Evolutionary conservation across 2,888 invertebrate genomes (phyloP).

Genomic region (Synergus laeviventris): DNA sequence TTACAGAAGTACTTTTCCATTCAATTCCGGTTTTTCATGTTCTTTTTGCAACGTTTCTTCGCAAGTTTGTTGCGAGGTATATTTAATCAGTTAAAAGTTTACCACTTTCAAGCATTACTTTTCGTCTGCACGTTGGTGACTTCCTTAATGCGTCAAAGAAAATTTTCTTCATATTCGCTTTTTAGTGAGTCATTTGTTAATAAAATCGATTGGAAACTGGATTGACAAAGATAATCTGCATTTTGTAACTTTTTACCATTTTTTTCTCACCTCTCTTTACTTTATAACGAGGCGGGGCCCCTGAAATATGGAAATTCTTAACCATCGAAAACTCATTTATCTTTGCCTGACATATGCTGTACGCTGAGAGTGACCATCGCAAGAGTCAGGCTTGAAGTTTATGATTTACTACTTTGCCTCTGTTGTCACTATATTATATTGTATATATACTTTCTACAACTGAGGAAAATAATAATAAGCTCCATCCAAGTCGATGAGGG

Average conservation of each 20-base stretch:
- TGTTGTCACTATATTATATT: slow-evolving; percentile 12
- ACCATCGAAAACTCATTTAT: slow-evolving; percentile 7
- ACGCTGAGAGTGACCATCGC: not conserved
- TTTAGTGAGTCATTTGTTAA: not conserved
- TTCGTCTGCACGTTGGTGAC: not conserved
- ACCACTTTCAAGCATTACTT: slow-evolving; percentile 7
- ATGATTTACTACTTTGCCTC: slow-evolving; percentile 14
- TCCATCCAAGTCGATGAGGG: slow-evolving; percentile 20
- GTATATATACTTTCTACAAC: slow-evolving; percentile 4
- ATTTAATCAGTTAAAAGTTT: not conserved
- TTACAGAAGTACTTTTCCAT: not conserved
- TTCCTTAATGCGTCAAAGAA: not conserved
- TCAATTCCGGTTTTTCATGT: not conserved
- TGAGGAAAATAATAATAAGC: not conserved
- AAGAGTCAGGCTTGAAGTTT: slow-evolving; percentile 11
- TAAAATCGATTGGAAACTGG: not conserved
- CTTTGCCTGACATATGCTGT: not conserved
- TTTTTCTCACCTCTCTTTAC: not conserved
- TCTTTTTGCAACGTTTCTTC: not conserved
- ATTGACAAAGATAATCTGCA: not conserved
- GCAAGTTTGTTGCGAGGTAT: not conserved
- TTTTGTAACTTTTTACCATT: not conserved
- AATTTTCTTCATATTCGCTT: not conserved
- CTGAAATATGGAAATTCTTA: slow-evolving; percentile 15
- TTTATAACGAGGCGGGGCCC: not conserved